Evolutionary conservation across 2,888 invertebrate species (phyloP), one percentile per base, ranked within the genome.

Genomic region (Sinopyrophorus schimmeli): DNA sequence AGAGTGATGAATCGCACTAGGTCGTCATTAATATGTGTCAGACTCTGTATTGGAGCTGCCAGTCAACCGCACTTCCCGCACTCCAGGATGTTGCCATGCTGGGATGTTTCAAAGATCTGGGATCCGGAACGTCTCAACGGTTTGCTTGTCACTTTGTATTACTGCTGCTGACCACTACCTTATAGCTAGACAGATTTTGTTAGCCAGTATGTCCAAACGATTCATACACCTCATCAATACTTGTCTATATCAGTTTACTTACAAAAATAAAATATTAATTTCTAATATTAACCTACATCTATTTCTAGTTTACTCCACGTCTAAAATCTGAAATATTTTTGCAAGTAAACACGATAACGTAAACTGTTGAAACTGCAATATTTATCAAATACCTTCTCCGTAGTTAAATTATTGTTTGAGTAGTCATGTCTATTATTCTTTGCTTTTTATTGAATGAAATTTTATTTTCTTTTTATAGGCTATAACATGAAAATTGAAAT

Each of bases 1-100:
- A 70, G 72, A 72, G 73, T 73, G 74, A 74, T 74, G 72, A 73
- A 74, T 74, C 72, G 72, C 67, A 66, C 64, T 53, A 59, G 67
- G 63, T 64, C 69, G 71, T 73, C 74, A 74, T 74, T 74, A 74
- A 74, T 74, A 73, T 68, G 63, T 68, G 74, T 74, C 74, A 71
- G 65, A 60, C 58, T 63, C 65, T 69, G 72, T 72, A 73, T 72
- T 73, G 72, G 67, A 70, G 68, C 68, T 70, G 72, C 70, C 72
- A 72, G 62, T 71, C 69, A 68, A 55, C 62, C 57, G 54, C 51
- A 54, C 53, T 53, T 54, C 49, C 53, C 57, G 59, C 44, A 35
- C 41, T 48, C 37, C 21, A 47, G 37, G 27, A 51, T 42, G 51
- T 47, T 47, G 42, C 51, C 31, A 41, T 47, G 37, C 47, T 47